Percentiles rank a stretch among this genome's conserved stretches.
These are phyloP conservation scores for Nycticebus coucang DNA, from an alignment of 2,113 vertebrate genomes.

Conservation along the genomic window DNA sequence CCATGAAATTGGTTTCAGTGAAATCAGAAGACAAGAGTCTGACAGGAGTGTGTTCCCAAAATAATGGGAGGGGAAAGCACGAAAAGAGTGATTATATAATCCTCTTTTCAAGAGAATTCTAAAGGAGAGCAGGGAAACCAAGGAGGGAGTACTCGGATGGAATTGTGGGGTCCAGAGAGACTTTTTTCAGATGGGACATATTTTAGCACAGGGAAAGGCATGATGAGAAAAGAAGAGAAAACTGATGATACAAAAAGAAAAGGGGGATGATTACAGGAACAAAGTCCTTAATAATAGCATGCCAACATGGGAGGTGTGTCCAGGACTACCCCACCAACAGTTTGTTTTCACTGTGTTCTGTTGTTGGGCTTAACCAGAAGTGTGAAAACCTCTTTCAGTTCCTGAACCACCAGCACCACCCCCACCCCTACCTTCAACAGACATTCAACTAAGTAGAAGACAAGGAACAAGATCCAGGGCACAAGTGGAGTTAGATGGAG, in stretches of 20 bases:
- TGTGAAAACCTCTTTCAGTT: too few species aligned
- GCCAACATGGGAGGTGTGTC: too few species aligned
- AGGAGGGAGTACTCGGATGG: not conserved
- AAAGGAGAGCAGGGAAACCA: not conserved
- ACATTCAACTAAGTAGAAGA: not conserved
- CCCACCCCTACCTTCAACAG: too few species aligned
- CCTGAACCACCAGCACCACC: too few species aligned
- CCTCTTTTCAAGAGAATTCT: conserved; percentile 29
- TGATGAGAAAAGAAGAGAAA: not conserved
- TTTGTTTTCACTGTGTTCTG: too few species aligned
- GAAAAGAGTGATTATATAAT: not conserved
- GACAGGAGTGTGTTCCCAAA: not conserved
- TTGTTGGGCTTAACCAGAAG: too few species aligned
- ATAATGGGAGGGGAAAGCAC: not conserved
- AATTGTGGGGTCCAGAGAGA: not conserved
- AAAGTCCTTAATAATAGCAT: not conserved
- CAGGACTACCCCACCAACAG: too few species aligned
- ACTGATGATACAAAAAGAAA: not conserved
- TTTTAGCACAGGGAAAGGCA: not conserved
- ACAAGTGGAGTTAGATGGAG: not conserved
- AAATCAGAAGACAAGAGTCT: not conserved
- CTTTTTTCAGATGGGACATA: not conserved
- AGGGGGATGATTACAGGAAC: not conserved
- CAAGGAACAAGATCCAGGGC: not conserved
- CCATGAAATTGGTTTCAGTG: not conserved